Conservation (phyloP, 2,888 invertebrate species). For the Acheta domesticus region DNA sequence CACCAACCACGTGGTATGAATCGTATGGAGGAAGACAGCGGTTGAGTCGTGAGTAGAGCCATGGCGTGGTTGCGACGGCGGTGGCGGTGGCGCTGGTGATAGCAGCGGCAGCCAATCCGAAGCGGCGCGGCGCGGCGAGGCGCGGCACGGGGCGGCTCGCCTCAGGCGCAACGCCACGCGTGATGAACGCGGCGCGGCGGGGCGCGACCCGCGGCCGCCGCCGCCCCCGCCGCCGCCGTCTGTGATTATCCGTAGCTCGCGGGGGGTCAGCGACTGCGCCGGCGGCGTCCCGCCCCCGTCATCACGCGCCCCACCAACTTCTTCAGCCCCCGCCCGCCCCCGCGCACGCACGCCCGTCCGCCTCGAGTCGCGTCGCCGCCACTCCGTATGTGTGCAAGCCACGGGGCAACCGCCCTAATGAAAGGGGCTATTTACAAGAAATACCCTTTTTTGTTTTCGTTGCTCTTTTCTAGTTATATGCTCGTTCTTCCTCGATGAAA, state of each 20-base stretch:
- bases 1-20: no score
- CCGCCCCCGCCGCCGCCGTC: background rate
- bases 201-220: background rate
- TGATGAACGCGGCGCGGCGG: constrained; percentile 7
- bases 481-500: no score
- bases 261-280: background rate
- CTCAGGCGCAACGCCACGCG: background rate
- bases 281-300: background rate
- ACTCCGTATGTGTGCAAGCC: no score
- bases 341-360: background rate
- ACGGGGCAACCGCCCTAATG: no score
- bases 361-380: background rate
- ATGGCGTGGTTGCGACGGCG: background rate
- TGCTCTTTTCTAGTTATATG: no score
- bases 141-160: background rate
- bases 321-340: background rate
- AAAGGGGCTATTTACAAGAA: no score
- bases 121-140: background rate
- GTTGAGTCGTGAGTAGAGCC: no score
- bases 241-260: constrained; percentile 12
- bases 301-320: background rate
- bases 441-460: no score
- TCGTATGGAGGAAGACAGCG: no score
- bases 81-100: background rate
- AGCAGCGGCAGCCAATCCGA: background rate